These are phyloP conservation scores for Stichopus horrens DNA, from an alignment of 53 echinoderm and acorn worm species.

Conservation along the genomic window DNA sequence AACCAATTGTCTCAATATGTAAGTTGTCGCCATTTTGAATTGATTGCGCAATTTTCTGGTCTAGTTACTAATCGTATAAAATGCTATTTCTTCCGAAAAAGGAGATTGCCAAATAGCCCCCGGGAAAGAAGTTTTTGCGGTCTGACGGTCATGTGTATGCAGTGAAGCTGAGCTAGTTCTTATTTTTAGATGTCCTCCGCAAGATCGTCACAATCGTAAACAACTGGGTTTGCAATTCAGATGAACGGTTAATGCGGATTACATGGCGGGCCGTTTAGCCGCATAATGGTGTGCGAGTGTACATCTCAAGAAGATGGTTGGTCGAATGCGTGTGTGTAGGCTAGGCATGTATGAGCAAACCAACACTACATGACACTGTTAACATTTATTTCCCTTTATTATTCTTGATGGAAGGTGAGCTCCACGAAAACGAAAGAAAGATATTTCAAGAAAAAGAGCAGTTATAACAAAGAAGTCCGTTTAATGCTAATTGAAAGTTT, in stretches of 20 bases:
- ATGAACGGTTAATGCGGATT: slow-evolving; percentile 17
- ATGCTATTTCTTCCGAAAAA: slow-evolving; percentile 12
- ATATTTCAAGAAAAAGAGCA: too few relatives aligned
- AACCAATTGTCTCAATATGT: not conserved
- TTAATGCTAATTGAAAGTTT: too few relatives aligned
- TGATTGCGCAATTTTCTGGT: slow-evolving; percentile 42
- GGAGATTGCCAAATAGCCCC: slow-evolving; percentile 8
- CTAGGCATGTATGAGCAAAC: too few relatives aligned
- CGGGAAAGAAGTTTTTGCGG: slow-evolving; percentile 9
- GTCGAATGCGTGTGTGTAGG: not conserved
- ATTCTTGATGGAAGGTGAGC: too few relatives aligned
- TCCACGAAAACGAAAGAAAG: too few relatives aligned
- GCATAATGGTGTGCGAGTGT: not conserved
- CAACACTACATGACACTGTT: too few relatives aligned
- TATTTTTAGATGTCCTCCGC: not conserved
- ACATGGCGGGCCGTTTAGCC: not conserved
- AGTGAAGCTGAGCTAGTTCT: not conserved
- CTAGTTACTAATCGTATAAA: slow-evolving; percentile 35
- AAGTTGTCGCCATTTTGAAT: slow-evolving; percentile 31
- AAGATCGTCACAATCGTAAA: slow-evolving; percentile 6
- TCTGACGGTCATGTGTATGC: not conserved
- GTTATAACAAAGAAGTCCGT: too few relatives aligned
- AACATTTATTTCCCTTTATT: too few relatives aligned
- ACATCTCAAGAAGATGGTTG: not conserved
- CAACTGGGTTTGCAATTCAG: slow-evolving; percentile 28